These are phyloP conservation scores for Pandemis cinnamomeana DNA, from an alignment of 2,888 invertebrate species.

Conservation along the genomic window DNA sequence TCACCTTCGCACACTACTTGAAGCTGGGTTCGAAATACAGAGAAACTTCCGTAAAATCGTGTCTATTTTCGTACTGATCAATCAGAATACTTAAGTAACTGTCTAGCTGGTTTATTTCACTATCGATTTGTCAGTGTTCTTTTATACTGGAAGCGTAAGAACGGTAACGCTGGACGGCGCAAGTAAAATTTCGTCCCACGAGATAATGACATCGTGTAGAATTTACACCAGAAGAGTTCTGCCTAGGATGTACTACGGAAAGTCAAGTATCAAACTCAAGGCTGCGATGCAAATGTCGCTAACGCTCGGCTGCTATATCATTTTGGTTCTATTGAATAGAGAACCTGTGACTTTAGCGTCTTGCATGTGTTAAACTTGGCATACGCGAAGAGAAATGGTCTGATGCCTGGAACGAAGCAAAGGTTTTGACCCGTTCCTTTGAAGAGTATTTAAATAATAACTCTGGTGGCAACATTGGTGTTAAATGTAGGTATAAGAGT, in stretches of 20 bases:
- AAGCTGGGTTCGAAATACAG: neutral
- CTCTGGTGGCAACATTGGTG: neutral
- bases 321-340: neutral
- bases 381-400: constrained; percentile 5
- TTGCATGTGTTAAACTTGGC: constrained; percentile 25
- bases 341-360: neutral
- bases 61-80: neutral
- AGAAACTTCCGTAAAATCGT: neutral
- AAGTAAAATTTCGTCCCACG: neutral
- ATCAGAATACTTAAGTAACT: too few relatives aligned
- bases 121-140: too few relatives aligned
- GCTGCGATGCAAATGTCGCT: too few relatives aligned
- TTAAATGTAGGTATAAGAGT: neutral
- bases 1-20: neutral
- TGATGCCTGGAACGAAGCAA: constrained; percentile 11
- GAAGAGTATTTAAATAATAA: constrained; percentile 21
- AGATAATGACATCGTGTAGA: neutral
- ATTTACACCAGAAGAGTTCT: neutral
- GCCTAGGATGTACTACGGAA: too few relatives aligned
- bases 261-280: too few relatives aligned
- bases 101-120: too few relatives aligned
- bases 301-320: neutral
- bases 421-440: constrained; percentile 4
- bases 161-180: neutral
- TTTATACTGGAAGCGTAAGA: too few relatives aligned